Evolutionary conservation across 2,113 vertebrate genomes (phyloP), one percentile per base, ranked within the genome.

Genomic region (Phalacrocorax carbo): DNA sequence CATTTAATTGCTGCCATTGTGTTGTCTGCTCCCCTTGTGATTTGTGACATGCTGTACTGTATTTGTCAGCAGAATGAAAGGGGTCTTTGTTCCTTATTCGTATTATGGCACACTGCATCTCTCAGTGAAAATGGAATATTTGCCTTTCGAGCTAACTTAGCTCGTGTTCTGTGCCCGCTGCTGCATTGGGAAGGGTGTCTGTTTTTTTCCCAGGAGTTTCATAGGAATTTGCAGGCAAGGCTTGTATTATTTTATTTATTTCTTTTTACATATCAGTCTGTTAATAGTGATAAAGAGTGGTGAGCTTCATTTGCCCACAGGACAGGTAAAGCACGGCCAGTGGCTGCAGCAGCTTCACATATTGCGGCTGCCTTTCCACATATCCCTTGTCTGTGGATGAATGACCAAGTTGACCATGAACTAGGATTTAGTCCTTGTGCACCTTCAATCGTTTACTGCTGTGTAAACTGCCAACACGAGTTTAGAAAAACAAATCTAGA

Each of bases 21-120:
- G 82, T 73, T 73, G 82, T 77, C 92, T 88, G 92, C 79, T 96
- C 68, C 75, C 71, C 93, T 42, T 94, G 90, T 95, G 93, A 94
- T 97, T 95, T 97, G 96, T 93, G 93, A 93, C 85, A 95, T 88
- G 90, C 92, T 95, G 70, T 95, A 88, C 93, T 92, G 96, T 95
- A 89, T 96, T 96, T 96, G 94, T 96, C 92, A 96, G 94, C 82
- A 86, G 91, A 90, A 94, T 92, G 96, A 97, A 94, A 95, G 92
- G 68, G 77, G 88, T 88, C 94, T 96, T 97, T 97, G 94, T 96
- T 93, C 76, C 69, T 72, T 91, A 55, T 57, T 86, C 46, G 0
- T 91, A 36, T 83, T 88, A 73, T 48, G 34, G 84, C 88, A 81
- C 60, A 12, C 69, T 93, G 89, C 66, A 77, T 87, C 68, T 58